Conservation (phyloP, 2,797 vertebrate genomes). For the Poecilia velifera region DNA sequence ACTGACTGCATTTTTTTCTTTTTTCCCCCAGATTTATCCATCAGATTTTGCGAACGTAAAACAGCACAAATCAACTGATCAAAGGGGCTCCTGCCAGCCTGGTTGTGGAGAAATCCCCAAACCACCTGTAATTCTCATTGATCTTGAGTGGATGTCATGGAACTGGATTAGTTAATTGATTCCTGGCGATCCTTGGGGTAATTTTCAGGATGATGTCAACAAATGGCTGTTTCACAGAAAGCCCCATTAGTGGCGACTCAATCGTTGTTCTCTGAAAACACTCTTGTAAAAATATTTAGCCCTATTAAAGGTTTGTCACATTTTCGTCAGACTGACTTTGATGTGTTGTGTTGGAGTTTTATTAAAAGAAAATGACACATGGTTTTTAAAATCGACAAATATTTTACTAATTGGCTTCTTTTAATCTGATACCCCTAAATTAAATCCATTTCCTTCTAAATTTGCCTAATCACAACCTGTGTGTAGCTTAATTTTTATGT, state of each 20-base stretch:
- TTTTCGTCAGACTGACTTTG: neutral
- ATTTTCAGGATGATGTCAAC: constrained; percentile 52
- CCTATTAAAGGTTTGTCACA: neutral
- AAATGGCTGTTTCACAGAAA: constrained; percentile 39
- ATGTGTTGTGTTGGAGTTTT: neutral
- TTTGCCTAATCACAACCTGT: neutral
- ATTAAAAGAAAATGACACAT: neutral
- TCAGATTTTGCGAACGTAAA: neutral
- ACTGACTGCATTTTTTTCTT: constrained; percentile 4
- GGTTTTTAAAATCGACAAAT: neutral
- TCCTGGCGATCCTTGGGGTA: constrained; percentile 47
- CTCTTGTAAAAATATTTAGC: neutral
- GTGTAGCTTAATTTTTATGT: neutral
- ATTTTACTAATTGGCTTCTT: neutral
- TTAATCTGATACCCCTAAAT: neutral
- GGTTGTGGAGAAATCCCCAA: constrained; percentile 31
- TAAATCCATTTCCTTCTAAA: neutral
- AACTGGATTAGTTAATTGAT: constrained; percentile 64
- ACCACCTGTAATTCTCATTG: constrained; percentile 53
- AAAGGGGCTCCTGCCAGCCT: neutral
- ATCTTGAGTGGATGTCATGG: constrained; percentile 55
- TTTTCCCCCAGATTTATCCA: neutral
- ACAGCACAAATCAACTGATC: constrained; percentile 5
- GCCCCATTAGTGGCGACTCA: constrained; percentile 1
- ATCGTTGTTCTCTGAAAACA: constrained; percentile 34